A percentile compares a stretch with the other conserved stretches of the same genome.
Evolutionary conservation across 2,888 invertebrate species (phyloP).

Genomic region (Brachynemurus nebulosus): DNA sequence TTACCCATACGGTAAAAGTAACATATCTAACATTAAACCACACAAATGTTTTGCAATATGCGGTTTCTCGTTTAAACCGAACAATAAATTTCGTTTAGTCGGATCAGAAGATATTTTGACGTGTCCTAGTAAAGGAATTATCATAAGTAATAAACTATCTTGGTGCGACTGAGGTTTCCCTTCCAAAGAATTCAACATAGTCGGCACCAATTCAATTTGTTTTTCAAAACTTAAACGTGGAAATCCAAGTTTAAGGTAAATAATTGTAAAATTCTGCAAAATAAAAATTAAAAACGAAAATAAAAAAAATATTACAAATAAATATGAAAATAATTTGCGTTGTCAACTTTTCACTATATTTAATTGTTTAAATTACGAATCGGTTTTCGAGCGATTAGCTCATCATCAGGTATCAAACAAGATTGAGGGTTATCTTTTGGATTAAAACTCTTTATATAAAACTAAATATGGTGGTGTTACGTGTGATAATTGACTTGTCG

Average conservation of each 20-base stretch:
- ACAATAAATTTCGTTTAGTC: conserved; percentile 44
- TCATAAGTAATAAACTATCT: conserved; percentile 67
- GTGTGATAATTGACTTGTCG: too few relatives aligned
- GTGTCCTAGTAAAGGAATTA: conserved; percentile 66
- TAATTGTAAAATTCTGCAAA: conserved; percentile 80
- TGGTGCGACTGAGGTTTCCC: conserved; percentile 72
- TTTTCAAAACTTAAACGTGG: conserved; percentile 62
- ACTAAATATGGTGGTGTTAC: too few relatives aligned
- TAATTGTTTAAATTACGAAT: too few relatives aligned
- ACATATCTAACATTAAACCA: conserved; percentile 65
- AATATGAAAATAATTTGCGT: too few relatives aligned
- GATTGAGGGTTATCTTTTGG: too few relatives aligned
- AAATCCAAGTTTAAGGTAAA: conserved; percentile 86
- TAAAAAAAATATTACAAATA: neutral
- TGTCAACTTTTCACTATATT: too few relatives aligned
- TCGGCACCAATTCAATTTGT: conserved; percentile 61
- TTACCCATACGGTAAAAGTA: conserved; percentile 77
- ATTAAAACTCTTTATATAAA: too few relatives aligned
- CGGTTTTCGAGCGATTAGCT: too few relatives aligned
- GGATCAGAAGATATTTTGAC: conserved; percentile 51
- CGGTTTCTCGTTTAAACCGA: conserved; percentile 61
- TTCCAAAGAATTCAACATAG: conserved; percentile 61
- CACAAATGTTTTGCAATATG: conserved; percentile 52
- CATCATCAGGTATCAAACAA: too few relatives aligned
- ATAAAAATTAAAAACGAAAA: conserved; percentile 12